Evolutionary conservation across 2,888 invertebrate species (phyloP).

Genomic region (Troides helena): DNA sequence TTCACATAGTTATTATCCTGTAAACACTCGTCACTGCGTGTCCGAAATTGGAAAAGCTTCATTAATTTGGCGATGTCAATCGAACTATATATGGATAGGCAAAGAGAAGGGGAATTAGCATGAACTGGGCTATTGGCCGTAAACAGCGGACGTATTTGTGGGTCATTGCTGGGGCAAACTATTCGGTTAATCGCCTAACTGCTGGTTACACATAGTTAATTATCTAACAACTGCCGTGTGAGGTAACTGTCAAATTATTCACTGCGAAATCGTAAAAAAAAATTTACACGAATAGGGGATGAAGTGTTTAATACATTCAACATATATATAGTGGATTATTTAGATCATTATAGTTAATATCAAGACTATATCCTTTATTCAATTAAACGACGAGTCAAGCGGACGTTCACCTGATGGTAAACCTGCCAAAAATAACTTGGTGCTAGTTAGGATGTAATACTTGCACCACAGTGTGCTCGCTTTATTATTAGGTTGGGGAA

Average conservation of each 20-base stretch:
- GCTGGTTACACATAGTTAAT: constrained; percentile 17
- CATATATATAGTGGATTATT: too few relatives aligned
- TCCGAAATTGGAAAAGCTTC: too few relatives aligned
- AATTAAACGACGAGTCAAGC: too few relatives aligned
- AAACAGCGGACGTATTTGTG: constrained; percentile 18
- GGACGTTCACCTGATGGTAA: too few relatives aligned
- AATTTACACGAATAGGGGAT: neutral
- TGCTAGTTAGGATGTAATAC: too few relatives aligned
- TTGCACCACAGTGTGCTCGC: too few relatives aligned
- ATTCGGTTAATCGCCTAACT: constrained; percentile 13
- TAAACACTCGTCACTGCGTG: too few relatives aligned
- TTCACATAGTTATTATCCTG: too few relatives aligned
- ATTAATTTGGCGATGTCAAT: constrained; percentile 12
- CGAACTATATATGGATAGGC: neutral
- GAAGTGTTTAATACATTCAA: neutral
- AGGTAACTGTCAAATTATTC: constrained; percentile 10
- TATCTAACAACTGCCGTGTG: constrained; percentile 10
- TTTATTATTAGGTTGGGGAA: too few relatives aligned
- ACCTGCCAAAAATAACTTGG: too few relatives aligned
- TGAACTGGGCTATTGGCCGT: constrained; percentile 6
- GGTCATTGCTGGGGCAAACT: constrained; percentile 26
- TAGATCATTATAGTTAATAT: too few relatives aligned
- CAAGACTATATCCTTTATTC: too few relatives aligned
- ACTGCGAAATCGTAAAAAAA: neutral
- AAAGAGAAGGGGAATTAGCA: constrained; percentile 27